Evolutionary conservation across 2,888 invertebrate species (phyloP).

Genomic region (Ormia ochracea): DNA sequence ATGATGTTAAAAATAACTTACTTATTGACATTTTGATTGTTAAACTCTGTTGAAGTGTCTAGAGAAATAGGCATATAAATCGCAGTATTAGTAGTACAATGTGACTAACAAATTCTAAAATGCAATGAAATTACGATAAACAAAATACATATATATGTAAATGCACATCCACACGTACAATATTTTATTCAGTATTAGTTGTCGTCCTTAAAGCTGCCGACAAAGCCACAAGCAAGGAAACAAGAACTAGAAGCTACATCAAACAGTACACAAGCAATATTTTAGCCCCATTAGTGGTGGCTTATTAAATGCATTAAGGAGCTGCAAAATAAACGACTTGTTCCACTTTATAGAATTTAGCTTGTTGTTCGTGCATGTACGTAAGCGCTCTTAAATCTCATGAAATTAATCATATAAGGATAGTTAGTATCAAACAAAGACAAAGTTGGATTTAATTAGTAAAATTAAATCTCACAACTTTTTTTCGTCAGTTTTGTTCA

Average conservation of each 20-base stretch:
- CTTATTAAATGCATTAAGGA: constrained; percentile 32
- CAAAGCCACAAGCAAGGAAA: neutral
- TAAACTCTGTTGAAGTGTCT: too few relatives aligned
- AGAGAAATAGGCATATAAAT: too few relatives aligned
- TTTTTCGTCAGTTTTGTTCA: constrained; percentile 13
- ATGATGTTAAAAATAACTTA: too few relatives aligned
- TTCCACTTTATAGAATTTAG: neutral
- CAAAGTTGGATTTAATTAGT: constrained; percentile 62
- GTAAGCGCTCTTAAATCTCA: constrained; percentile 38
- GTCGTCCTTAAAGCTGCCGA: neutral
- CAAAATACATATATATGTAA: neutral
- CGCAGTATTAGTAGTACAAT: too few relatives aligned
- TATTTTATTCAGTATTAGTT: neutral
- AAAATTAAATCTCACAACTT: constrained; percentile 59
- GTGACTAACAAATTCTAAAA: too few relatives aligned
- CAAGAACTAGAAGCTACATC: neutral
- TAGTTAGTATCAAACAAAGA: constrained; percentile 51
- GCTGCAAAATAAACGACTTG: neutral
- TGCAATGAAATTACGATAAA: too few relatives aligned
- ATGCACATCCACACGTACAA: neutral
- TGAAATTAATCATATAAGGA: constrained; percentile 56
- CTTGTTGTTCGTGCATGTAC: neutral
- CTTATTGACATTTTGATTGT: too few relatives aligned
- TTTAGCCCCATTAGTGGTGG: constrained; percentile 42
- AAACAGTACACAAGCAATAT: constrained; percentile 11